These are phyloP conservation scores for Oxyteleia sp. DNA, from an alignment of 2,888 invertebrate genomes.

Conservation along the genomic window DNA sequence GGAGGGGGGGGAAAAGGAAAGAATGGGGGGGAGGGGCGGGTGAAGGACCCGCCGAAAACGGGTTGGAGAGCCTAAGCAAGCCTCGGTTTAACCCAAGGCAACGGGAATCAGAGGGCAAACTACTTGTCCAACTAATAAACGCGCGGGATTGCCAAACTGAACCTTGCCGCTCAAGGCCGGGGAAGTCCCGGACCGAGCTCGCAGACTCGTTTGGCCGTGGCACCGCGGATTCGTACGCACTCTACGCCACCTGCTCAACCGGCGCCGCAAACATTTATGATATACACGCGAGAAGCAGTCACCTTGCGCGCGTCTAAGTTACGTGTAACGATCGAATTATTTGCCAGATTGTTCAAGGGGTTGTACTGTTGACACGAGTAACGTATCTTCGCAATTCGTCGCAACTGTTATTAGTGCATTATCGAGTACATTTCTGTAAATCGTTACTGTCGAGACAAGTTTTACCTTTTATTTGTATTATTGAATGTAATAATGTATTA, in stretches of 20 bases:
- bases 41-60: constrained; percentile 80
- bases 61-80: constrained; percentile 86
- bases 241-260: constrained; percentile 53
- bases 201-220: constrained; percentile 56
- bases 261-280: constrained; percentile 51
- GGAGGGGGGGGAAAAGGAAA: too few species aligned
- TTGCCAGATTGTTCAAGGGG: background rate
- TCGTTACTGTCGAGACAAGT: too few species aligned
- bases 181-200: constrained; percentile 50
- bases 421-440: too few species aligned
- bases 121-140: constrained; percentile 87
- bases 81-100: constrained; percentile 82
- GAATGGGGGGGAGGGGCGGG: too few species aligned
- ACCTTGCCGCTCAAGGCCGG: constrained; percentile 72
- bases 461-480: too few species aligned
- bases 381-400: too few species aligned
- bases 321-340: constrained; percentile 7
- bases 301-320: constrained; percentile 13
- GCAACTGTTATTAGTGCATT: too few species aligned
- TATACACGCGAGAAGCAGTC: constrained; percentile 34
- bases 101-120: constrained; percentile 77
- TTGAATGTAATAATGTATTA: too few species aligned
- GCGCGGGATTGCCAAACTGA: constrained; percentile 82
- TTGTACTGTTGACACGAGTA: background rate
- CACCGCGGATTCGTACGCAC: constrained; percentile 55